Evolutionary conservation across 1,140 invertebrate genomes (phyloP).

Genomic region (Gerris buenoi): DNA sequence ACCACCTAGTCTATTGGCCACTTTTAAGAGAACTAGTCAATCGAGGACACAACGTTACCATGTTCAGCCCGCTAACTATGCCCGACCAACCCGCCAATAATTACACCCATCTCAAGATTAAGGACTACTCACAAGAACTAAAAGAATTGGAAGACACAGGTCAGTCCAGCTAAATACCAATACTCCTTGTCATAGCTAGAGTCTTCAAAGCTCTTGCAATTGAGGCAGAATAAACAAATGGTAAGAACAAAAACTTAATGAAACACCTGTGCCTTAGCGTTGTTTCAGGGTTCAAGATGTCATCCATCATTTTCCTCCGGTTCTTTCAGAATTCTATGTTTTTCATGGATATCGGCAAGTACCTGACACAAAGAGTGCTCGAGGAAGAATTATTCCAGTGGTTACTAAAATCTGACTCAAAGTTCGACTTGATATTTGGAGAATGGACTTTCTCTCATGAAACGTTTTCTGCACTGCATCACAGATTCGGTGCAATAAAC

Average conservation of each 20-base stretch:
- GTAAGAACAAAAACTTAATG: too few relatives aligned
- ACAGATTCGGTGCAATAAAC: constrained; percentile 10
- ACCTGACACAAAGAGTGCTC: background rate
- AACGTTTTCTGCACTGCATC: constrained; percentile 22
- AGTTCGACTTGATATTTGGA: constrained; percentile 27
- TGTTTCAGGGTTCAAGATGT: too few relatives aligned
- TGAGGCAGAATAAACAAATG: too few relatives aligned
- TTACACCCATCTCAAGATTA: too few relatives aligned
- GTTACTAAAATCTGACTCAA: background rate
- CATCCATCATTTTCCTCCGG: too few relatives aligned
- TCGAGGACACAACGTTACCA: background rate
- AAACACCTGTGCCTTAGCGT: too few relatives aligned
- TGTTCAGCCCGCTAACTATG: background rate
- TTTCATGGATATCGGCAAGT: background rate
- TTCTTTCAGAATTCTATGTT: background rate
- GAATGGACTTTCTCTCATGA: constrained; percentile 26
- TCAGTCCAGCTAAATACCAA: too few relatives aligned
- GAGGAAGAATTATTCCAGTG: background rate
- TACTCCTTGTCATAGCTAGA: too few relatives aligned
- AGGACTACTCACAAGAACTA: too few relatives aligned
- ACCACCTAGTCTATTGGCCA: background rate
- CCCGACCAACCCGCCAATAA: background rate
- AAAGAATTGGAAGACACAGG: too few relatives aligned
- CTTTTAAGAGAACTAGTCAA: background rate
- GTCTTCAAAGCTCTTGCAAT: too few relatives aligned